Evolutionary conservation across 2,888 invertebrate genomes (phyloP).

Genomic region (Lamellibrachia satsuma): DNA sequence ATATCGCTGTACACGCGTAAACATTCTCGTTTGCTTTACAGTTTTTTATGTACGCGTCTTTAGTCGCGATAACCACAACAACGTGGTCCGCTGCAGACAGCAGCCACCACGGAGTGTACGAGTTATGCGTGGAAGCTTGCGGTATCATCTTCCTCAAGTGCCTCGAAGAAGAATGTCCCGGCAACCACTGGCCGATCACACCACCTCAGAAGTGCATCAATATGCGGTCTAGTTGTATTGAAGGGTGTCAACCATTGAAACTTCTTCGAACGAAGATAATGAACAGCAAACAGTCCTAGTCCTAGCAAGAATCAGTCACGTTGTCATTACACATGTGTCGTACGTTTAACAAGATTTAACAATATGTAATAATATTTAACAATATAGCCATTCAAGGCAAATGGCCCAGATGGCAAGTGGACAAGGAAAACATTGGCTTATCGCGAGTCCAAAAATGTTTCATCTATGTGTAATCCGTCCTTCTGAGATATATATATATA

Average conservation of each 20-base stretch:
- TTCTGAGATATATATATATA: too few species aligned
- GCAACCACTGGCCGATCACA: neutral
- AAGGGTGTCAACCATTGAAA: conserved; percentile 6
- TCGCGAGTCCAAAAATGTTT: too few species aligned
- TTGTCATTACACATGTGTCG: too few species aligned
- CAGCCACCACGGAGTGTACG: neutral
- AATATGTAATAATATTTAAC: too few species aligned
- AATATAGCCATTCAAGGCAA: too few species aligned
- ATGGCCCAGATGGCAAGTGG: too few species aligned
- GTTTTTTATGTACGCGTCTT: neutral
- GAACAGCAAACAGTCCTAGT: neutral
- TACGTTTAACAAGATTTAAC: too few species aligned
- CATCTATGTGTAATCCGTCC: too few species aligned
- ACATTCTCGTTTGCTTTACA: neutral
- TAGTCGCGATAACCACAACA: neutral
- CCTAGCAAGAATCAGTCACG: neutral
- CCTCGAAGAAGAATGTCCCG: neutral
- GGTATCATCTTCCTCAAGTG: neutral
- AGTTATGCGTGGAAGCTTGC: neutral
- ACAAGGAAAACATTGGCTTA: too few species aligned
- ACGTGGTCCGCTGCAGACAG: neutral
- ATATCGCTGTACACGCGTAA: neutral
- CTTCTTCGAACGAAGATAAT: neutral
- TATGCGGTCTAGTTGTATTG: neutral
- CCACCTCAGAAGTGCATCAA: neutral